Evolutionary conservation across 2,888 invertebrate species (phyloP).

Genomic region (Rhyacophila evoluta): DNA sequence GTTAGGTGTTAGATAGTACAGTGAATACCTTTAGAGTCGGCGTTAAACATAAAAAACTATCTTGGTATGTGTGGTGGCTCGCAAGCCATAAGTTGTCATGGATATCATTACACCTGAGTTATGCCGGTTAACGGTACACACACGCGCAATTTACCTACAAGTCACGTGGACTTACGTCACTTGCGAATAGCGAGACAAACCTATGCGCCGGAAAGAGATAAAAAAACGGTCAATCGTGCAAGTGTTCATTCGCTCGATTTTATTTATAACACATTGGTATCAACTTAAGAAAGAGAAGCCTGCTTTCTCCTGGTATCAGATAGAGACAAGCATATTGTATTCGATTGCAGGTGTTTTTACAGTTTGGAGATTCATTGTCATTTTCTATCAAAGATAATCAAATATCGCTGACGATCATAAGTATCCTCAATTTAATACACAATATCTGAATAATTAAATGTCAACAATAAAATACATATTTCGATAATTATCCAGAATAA

Average conservation of each 20-base stretch:
- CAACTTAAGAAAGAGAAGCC: background rate
- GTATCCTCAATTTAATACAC: too few species aligned
- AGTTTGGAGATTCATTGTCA: background rate
- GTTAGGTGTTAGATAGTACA: too few species aligned
- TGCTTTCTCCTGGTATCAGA: background rate
- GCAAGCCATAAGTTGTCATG: background rate
- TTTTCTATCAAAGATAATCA: too few species aligned
- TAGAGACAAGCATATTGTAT: background rate
- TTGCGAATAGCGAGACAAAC: background rate
- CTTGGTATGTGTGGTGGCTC: too few species aligned
- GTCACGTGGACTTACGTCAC: constrained; percentile 15
- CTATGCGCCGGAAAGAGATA: background rate
- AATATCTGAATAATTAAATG: too few species aligned
- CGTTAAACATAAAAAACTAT: too few species aligned
- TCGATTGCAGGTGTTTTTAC: background rate
- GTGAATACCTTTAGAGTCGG: too few species aligned
- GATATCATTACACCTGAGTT: constrained; percentile 23
- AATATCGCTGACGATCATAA: too few species aligned
- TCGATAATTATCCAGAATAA: too few species aligned
- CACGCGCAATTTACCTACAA: constrained; percentile 13
- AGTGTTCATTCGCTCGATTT: background rate
- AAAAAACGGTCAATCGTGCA: constrained; percentile 1
- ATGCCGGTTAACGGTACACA: background rate
- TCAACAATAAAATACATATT: too few species aligned
- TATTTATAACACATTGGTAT: background rate